Base-by-base conservation (phyloP, 2,888 invertebrate species). In the Neoaliturus tenellus region DNA sequence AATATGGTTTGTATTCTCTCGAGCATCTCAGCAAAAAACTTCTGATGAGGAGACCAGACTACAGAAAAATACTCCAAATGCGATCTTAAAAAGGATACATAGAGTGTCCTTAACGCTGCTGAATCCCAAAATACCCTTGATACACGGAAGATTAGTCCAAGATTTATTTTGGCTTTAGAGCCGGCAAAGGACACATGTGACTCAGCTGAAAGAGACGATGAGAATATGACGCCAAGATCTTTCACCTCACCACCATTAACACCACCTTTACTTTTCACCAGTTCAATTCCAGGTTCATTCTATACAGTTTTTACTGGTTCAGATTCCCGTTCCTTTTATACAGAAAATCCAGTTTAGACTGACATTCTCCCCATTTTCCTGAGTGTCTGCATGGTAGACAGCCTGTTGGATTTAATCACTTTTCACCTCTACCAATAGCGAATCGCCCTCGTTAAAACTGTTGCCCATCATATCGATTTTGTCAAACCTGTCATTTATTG, bases 1-100 rank as follows among this genome's bases (percentile, higher is more conserved):
- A 62, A 62, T 8, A 23, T 23, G 25, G 28, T 28, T 31, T 62
- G 62, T 23, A 25, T 31, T 17, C 10, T 31, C 8, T 62, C 10
- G 6, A 62, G 31, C 12, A 8, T 6, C 10, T 62, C 62, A 25
- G 28, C 6, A 5, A 71, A 39, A 5, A 25, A 71, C 10, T 17
- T 39, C 39, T 71, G 71, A 35, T 71, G 71, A 71, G 71, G 62
- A 6, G 62, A 71, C 39, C 35, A 71, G 33, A 33, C 39, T 6
- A 71, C 35, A 20, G 20, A 33, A 35, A 17, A 71, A 39, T 71
- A 71, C 20, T 71, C 71, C 5, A 71, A 20, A 35, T 71, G 71
- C 10, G 8, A 20, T 33, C 33, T 71, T 8, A 35, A 33, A 71
- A 71, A 39, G 10, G 35, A 4, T 17, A 71, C n/a, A n/a, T 35